These are phyloP conservation scores for Temnothorax curvispinosus DNA, from an alignment of 1,140 invertebrate species.

Conservation along the genomic window DNA sequence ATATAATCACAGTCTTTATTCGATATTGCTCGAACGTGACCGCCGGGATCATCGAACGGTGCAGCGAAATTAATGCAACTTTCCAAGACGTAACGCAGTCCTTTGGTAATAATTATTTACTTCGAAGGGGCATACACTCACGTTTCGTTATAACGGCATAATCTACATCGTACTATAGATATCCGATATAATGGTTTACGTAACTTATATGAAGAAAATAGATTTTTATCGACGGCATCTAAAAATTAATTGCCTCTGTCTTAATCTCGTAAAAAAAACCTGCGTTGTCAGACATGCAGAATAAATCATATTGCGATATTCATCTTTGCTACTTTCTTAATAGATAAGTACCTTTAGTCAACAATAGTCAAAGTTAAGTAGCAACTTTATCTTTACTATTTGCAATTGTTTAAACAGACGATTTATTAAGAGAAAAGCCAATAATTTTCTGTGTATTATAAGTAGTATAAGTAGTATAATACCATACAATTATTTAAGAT, in stretches of 20 bases:
- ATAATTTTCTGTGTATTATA: not conserved
- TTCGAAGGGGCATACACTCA: slow-evolving; percentile 23
- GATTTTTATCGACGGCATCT: not conserved
- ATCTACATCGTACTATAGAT: not conserved
- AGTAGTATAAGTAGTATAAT: no score
- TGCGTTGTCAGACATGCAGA: not conserved
- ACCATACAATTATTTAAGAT: not conserved
- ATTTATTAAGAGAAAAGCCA: not conserved
- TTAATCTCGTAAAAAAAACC: slow-evolving; percentile 21
- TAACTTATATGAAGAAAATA: slow-evolving; percentile 35
- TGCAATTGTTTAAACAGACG: not conserved
- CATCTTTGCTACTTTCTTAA: slow-evolving; percentile 10
- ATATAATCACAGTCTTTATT: slow-evolving; percentile 83
- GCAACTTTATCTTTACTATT: not conserved
- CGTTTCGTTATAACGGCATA: slow-evolving; percentile 19
- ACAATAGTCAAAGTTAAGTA: not conserved
- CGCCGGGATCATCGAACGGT: slow-evolving; percentile 70
- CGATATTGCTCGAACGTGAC: slow-evolving; percentile 82
- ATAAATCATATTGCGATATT: slow-evolving; percentile 6
- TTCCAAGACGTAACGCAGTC: slow-evolving; percentile 42
- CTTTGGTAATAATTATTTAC: slow-evolving; percentile 61
- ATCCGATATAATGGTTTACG: slow-evolving; percentile 27
- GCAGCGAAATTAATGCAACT: slow-evolving; percentile 64
- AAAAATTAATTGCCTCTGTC: slow-evolving; percentile 14
- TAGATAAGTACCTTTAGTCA: not conserved